Evolutionary conservation across 2,113 vertebrate genomes (phyloP), one percentile per base, ranked within the genome.

Genomic region (Microtus pennsylvanicus): DNA sequence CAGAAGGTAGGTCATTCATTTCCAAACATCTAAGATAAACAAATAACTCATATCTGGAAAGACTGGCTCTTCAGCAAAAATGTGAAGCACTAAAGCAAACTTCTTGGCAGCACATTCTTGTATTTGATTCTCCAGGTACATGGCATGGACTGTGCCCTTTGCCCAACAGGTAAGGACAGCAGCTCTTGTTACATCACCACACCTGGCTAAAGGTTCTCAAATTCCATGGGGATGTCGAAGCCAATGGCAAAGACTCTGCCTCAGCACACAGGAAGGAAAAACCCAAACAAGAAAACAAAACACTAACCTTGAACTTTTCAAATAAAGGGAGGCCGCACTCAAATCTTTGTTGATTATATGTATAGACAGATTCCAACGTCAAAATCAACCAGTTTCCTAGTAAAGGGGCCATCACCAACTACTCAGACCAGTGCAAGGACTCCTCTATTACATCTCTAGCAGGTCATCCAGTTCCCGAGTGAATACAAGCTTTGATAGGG

Each of bases 141-240:
- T 10, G 30, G 30, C 75, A 67, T 5, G 28, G 76, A 65, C 88
- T 22, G 21, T 42, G 50, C n/a, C 81, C 91, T 35, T 55, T 50
- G 52, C 65, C 61, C 86, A 58, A 85, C 70, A 92, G 83, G 85
- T 80, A 52, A 96, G 88, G 72, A 92, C 52, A 55, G 76, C 45
- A 69, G 76, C 81, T 87, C 92, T 50, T 75, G 67, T 92, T 92
- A 91, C 80, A 77, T 90, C 90, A 95, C 17, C 52, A 80, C 12
- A 92, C 72, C 65, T 86, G 67, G 58, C 76, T 85, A 24, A 38
- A 91, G 61, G 74, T 69, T 95, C 88, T 96, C 91, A 90, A 87
- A 94, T 95, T 96, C 92, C 76, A 92, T 87, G 38, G 72, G 69
- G 52, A 58, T 19, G 92, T 7, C 28, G 35, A 85, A 61, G n/a